phyloP scores from a whole-genome alignment of 1,140 invertebrate species.

The Eumaeus atala region DNA sequence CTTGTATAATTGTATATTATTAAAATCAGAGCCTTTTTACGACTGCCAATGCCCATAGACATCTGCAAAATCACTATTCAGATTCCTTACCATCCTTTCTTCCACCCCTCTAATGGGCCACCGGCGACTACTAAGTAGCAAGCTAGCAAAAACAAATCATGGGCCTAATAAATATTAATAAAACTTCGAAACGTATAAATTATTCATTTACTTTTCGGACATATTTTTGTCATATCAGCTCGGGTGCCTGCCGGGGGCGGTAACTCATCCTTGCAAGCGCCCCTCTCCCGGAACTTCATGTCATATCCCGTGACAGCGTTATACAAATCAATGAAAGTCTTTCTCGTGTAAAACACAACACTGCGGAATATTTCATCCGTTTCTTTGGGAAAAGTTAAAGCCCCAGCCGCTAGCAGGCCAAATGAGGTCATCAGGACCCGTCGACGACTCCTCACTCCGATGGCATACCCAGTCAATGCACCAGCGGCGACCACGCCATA shows the following conservation, averaged over 20 bases:
- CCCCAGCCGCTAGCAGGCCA: conserved; percentile 35
- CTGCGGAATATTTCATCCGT: conserved; percentile 43
- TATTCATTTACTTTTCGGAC: no score
- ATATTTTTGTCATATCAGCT: no score
- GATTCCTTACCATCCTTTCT: no score
- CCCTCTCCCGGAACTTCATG: not conserved
- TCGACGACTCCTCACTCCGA: conserved; percentile 32
- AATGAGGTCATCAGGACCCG: conserved; percentile 34
- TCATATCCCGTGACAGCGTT: conserved; percentile 20
- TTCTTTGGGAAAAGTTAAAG: conserved; percentile 49
- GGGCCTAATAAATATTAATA: no score
- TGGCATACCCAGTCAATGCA: conserved; percentile 28
- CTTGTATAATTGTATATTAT: no score
- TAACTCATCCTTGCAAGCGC: not conserved
- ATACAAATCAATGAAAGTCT: conserved; percentile 30
- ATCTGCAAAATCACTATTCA: no score
- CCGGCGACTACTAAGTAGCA: no score
- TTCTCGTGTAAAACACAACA: conserved; percentile 28
- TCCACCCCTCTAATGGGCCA: no score
- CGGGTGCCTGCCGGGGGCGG: no score
- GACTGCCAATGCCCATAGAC: not conserved
- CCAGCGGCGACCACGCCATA: conserved; percentile 30
- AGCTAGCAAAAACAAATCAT: no score
- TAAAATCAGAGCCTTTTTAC: no score
- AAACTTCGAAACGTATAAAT: no score